Conservation (phyloP, 2,113 vertebrate genomes). For the Epinephelus lanceolatus region DNA sequence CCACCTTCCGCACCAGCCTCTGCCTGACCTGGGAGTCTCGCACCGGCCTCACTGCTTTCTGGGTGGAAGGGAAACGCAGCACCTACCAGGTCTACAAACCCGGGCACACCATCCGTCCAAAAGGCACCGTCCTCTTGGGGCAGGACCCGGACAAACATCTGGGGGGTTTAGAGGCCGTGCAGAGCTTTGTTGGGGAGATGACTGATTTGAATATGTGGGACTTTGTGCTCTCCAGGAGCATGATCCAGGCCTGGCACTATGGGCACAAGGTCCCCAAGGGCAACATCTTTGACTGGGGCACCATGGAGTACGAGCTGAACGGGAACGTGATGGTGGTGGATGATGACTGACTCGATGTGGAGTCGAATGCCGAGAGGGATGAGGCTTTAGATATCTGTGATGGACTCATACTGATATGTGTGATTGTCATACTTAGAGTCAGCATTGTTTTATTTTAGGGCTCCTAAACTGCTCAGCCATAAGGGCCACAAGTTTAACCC, state of each 20-base stretch:
- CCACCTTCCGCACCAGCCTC: constrained; percentile 84
- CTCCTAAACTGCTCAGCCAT: neutral
- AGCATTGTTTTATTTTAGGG: constrained; percentile 10
- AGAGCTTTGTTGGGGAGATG: constrained; percentile 86
- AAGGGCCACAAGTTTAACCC: neutral
- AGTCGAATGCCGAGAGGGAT: neutral
- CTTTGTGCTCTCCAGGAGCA: constrained; percentile 79
- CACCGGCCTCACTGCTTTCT: constrained; percentile 82
- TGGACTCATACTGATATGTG: constrained; percentile 41
- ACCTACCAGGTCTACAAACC: constrained; percentile 84
- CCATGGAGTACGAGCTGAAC: constrained; percentile 82
- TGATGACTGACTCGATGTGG: constrained; percentile 78
- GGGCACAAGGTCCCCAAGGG: constrained; percentile 77
- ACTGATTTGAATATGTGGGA: constrained; percentile 89
- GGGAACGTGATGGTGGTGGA: constrained; percentile 86
- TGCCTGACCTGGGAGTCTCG: constrained; percentile 87
- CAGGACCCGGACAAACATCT: constrained; percentile 84
- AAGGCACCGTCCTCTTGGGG: constrained; percentile 83
- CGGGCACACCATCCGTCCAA: constrained; percentile 79
- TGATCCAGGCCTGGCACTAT: constrained; percentile 82
- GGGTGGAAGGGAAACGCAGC: constrained; percentile 84
- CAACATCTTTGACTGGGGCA: constrained; percentile 87
- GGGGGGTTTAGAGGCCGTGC: constrained; percentile 77
- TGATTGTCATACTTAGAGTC: constrained; percentile 22
- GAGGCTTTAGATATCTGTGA: constrained; percentile 20